Percentiles rank a stretch among this genome's conserved stretches.
phyloP scores from a whole-genome alignment of 1,140 invertebrate genomes.

The Rhizoglyphus robini region DNA sequence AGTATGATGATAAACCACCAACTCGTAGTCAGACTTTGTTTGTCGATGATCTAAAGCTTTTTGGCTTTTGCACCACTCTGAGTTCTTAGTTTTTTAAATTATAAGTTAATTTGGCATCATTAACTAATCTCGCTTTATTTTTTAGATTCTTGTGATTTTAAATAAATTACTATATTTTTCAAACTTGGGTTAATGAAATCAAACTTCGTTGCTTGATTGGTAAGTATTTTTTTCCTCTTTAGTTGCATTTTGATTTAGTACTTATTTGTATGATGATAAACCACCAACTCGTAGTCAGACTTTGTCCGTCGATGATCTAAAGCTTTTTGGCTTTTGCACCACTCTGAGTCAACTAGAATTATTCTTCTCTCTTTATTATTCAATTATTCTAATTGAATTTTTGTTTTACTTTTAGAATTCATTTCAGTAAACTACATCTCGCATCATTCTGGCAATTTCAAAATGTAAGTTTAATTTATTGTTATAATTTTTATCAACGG shows the following conservation, averaged over 20 bases:
- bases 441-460: neutral
- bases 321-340: conserved; percentile 17
- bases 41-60: conserved; percentile 8
- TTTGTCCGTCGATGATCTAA: neutral
- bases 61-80: conserved; percentile 5
- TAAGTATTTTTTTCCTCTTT: no score
- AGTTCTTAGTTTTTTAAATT: no score
- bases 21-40: neutral
- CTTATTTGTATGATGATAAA: neutral
- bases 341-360: conserved; percentile 1
- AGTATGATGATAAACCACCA: conserved; percentile 7
- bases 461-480: neutral
- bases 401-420: neutral
- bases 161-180: no score
- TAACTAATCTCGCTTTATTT: no score
- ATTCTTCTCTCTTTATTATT: neutral
- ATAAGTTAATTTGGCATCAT: no score
- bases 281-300: neutral
- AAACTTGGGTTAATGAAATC: no score
- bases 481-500: neutral
- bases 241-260: no score
- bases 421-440: neutral
- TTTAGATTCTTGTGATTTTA: no score
- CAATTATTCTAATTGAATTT: conserved; percentile 2
- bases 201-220: no score